Conservation (phyloP, 2,113 vertebrate genomes). For the Crocuta crocuta region DNA sequence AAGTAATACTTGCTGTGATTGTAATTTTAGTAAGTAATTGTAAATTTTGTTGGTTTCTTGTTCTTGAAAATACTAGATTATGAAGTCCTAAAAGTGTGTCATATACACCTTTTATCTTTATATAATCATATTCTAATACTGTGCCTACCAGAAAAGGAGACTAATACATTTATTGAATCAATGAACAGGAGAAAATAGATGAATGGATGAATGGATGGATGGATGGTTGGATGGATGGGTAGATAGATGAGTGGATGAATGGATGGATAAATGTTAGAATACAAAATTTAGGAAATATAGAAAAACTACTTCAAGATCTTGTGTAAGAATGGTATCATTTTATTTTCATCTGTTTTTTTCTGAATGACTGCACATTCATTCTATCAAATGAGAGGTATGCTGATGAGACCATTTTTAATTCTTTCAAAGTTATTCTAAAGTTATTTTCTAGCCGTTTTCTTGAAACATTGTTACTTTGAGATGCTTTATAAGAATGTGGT, state of each 20-base stretch:
- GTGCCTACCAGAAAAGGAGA: neutral
- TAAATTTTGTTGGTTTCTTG: slow-evolving; percentile 26
- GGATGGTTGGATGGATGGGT: neutral
- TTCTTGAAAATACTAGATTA: neutral
- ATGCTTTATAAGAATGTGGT: neutral
- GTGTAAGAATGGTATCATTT: neutral
- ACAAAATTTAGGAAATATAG: neutral
- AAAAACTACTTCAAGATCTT: neutral
- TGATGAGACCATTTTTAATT: neutral
- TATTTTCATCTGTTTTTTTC: neutral
- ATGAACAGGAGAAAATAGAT: neutral
- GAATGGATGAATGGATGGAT: neutral
- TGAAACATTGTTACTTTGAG: neutral
- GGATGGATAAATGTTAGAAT: neutral
- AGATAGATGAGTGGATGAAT: neutral
- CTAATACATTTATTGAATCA: neutral
- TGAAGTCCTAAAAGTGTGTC: neutral
- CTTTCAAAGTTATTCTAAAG: slow-evolving; percentile 22
- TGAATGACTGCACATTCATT: neutral
- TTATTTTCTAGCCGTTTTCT: slow-evolving; percentile 11
- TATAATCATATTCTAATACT: neutral
- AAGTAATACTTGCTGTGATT: neutral
- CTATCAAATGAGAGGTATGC: neutral
- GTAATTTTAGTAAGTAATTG: neutral
- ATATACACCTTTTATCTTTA: neutral